These are phyloP conservation scores for Diloba caeruleocephala DNA, from an alignment of 2,888 invertebrate genomes.

Conservation along the genomic window DNA sequence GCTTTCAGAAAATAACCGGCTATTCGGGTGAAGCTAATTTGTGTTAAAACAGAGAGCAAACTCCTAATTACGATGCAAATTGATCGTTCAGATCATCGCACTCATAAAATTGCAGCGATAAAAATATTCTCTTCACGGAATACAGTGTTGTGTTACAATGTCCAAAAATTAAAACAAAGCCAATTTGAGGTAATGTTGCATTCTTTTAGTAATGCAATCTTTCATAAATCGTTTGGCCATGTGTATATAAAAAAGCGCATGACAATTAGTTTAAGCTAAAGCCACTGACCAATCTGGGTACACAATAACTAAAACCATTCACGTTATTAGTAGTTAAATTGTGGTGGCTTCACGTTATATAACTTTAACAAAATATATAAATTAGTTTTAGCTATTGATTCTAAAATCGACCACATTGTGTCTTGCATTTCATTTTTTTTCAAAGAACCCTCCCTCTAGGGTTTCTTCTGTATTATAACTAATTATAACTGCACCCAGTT, in stretches of 20 bases:
- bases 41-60: constrained; percentile 79
- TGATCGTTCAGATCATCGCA: constrained; percentile 79
- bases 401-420: no score
- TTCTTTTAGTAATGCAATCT: constrained; percentile 31
- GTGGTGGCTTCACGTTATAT: no score
- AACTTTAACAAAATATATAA: no score
- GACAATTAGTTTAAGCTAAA: no score
- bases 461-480: no score
- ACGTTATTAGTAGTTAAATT: no score
- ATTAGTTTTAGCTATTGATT: no score
- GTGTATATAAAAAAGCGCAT: constrained; percentile 4
- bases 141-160: constrained; percentile 45
- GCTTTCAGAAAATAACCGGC: constrained; percentile 64
- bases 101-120: constrained; percentile 74
- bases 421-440: no score
- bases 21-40: constrained; percentile 79
- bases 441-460: no score
- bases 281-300: no score
- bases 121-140: constrained; percentile 58
- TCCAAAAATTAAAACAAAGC: constrained; percentile 46
- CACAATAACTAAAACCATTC: no score
- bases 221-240: constrained; percentile 22
- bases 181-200: constrained; percentile 15
- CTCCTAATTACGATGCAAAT: constrained; percentile 86
- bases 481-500: no score